These are phyloP conservation scores for Dyspetes luteomarginatus DNA, from an alignment of 2,888 invertebrate genomes.

Conservation along the genomic window DNA sequence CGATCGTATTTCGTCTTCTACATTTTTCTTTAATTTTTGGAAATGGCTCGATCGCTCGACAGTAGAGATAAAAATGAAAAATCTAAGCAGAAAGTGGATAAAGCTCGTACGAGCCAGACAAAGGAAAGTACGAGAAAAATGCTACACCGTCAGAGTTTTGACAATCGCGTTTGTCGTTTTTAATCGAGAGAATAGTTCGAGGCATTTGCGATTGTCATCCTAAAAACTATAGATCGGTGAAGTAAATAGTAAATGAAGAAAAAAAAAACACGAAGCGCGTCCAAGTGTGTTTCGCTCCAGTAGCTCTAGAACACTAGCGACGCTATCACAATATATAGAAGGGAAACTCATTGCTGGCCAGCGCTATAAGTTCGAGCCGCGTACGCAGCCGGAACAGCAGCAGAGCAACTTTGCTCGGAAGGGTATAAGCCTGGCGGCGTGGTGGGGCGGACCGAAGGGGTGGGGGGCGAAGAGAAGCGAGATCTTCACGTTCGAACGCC, in stretches of 20 bases:
- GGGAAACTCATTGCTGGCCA: slow-evolving; percentile 52
- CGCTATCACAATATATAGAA: slow-evolving; percentile 53
- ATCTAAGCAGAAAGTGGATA: too few species aligned
- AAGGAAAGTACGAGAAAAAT: too few species aligned
- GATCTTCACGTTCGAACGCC: slow-evolving; percentile 65
- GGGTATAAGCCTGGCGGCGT: slow-evolving; percentile 30
- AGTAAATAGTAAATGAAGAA: not conserved
- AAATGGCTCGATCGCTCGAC: too few species aligned
- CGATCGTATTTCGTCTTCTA: too few species aligned
- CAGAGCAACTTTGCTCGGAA: slow-evolving; percentile 28
- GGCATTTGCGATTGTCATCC: not conserved
- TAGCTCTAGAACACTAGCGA: slow-evolving; percentile 40
- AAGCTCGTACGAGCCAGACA: too few species aligned
- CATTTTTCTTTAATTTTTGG: too few species aligned
- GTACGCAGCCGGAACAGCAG: not conserved
- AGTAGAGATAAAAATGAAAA: too few species aligned
- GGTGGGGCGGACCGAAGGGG: slow-evolving; percentile 22
- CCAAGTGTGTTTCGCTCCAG: slow-evolving; percentile 40
- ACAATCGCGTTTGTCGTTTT: too few species aligned
- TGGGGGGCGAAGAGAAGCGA: slow-evolving; percentile 50
- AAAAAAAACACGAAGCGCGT: not conserved
- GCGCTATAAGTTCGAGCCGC: not conserved
- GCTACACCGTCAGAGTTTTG: too few species aligned
- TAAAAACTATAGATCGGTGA: slow-evolving; percentile 14
- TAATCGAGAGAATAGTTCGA: not conserved